Conservation (phyloP, 2,113 vertebrate species). For the Ciconia stormi region DNA sequence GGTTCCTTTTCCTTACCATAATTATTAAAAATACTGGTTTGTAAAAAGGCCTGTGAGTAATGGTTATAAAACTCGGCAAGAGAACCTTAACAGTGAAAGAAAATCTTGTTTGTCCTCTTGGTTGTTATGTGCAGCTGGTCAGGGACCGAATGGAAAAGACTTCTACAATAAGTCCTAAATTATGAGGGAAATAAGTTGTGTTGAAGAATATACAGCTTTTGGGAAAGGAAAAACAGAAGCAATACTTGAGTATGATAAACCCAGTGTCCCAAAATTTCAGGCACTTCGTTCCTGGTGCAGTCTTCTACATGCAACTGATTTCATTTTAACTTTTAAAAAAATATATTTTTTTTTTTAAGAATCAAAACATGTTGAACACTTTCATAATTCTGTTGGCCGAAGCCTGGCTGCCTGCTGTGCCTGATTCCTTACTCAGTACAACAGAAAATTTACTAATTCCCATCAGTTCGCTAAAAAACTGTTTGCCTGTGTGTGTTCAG, state of each 20-base stretch:
- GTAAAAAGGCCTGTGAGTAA: neutral
- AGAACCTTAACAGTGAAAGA: neutral
- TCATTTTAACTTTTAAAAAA: neutral
- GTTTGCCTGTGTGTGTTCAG: fast-evolving
- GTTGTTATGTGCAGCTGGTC: neutral
- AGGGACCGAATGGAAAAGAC: neutral
- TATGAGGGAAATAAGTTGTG: neutral
- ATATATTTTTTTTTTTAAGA: neutral
- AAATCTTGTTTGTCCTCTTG: neutral
- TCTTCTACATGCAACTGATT: neutral
- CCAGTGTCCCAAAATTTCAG: neutral
- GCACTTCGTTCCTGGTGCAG: neutral
- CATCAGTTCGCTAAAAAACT: neutral
- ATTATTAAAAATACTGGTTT: neutral
- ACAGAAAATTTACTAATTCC: neutral
- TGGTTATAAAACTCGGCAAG: neutral
- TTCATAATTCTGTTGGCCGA: neutral
- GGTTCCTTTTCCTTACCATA: constrained; percentile 18
- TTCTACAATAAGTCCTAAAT: neutral
- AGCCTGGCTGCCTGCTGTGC: neutral
- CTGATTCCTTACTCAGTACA: neutral
- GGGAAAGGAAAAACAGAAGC: neutral
- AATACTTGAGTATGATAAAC: neutral
- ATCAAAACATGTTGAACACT: neutral
- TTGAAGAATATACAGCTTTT: neutral